phyloP scores from a whole-genome alignment of 35 echinoderm and acorn worm genomes.

The Stichopus chloronotus region DNA sequence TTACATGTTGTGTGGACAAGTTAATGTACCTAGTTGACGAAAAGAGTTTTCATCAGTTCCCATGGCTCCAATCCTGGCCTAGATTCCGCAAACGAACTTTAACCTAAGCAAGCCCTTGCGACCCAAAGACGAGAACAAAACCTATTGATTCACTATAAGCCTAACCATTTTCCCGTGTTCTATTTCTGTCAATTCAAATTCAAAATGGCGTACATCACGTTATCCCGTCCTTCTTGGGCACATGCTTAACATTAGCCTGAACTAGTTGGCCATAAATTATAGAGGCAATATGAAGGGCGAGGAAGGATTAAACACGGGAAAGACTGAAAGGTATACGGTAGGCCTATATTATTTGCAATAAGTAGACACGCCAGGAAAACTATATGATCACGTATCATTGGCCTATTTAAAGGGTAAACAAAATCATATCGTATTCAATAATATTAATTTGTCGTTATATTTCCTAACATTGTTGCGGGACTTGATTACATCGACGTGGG shows the following conservation, averaged over 20 bases:
- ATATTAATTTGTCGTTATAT: too few relatives aligned
- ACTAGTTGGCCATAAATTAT: background rate
- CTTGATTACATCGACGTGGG: too few relatives aligned
- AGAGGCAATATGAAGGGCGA: background rate
- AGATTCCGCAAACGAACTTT: constrained; percentile 20
- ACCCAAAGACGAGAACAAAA: background rate
- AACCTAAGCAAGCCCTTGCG: constrained; percentile 6
- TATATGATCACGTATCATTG: too few relatives aligned
- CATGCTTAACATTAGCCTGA: constrained; percentile 13
- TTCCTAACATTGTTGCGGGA: too few relatives aligned
- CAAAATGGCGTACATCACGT: constrained; percentile 49
- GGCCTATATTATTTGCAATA: too few relatives aligned
- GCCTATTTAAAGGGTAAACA: too few relatives aligned
- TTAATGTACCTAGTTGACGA: constrained; percentile 4
- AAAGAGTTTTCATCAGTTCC: constrained; percentile 42
- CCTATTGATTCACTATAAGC: background rate
- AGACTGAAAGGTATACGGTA: too few relatives aligned
- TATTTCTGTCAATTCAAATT: constrained; percentile 30
- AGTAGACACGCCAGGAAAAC: too few relatives aligned
- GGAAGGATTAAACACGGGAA: too few relatives aligned
- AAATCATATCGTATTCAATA: too few relatives aligned
- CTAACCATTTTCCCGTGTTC: background rate
- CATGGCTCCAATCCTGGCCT: constrained; percentile 38
- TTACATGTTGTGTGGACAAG: constrained; percentile 35
- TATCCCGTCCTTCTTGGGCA: background rate